Percentiles rank a stretch among this genome's conserved stretches.
Conservation (phyloP, 2,888 invertebrate genomes). For the Ophion costatus region DNA sequence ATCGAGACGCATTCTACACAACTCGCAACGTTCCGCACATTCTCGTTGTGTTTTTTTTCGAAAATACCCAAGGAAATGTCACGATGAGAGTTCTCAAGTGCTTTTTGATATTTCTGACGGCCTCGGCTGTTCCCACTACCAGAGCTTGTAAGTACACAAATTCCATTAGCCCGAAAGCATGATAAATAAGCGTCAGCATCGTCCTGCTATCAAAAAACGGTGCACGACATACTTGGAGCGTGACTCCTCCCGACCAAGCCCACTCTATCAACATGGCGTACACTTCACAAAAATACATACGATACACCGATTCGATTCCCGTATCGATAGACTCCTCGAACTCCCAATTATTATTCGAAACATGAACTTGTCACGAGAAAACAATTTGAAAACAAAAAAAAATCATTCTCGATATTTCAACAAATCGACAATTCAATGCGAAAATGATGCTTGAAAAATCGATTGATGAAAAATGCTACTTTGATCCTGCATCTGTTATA, state of each 20-base stretch:
- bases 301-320: constrained; percentile 7
- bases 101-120: constrained; percentile 71
- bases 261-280: constrained; percentile 76
- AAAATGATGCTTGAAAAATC: constrained; percentile 18
- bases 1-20: constrained; percentile 20
- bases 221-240: constrained; percentile 62
- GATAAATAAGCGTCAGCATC: neutral
- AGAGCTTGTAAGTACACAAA: constrained; percentile 75
- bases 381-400: neutral
- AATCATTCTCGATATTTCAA: neutral
- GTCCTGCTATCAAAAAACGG: neutral
- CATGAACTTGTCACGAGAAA: too few relatives aligned
- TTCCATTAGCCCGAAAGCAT: neutral
- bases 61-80: constrained; percentile 73
- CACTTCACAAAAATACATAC: constrained; percentile 37
- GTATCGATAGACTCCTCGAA: neutral
- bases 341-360: neutral
- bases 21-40: constrained; percentile 25
- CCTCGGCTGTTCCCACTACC: constrained; percentile 68
- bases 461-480: constrained; percentile 24
- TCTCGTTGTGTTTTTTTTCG: constrained; percentile 33
- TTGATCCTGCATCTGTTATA: neutral
- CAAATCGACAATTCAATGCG: neutral
- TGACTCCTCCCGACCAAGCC: constrained; percentile 75
- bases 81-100: constrained; percentile 75